Base-by-base conservation (phyloP, 2,113 vertebrate species). In the Bothrops jararaca region DNA sequence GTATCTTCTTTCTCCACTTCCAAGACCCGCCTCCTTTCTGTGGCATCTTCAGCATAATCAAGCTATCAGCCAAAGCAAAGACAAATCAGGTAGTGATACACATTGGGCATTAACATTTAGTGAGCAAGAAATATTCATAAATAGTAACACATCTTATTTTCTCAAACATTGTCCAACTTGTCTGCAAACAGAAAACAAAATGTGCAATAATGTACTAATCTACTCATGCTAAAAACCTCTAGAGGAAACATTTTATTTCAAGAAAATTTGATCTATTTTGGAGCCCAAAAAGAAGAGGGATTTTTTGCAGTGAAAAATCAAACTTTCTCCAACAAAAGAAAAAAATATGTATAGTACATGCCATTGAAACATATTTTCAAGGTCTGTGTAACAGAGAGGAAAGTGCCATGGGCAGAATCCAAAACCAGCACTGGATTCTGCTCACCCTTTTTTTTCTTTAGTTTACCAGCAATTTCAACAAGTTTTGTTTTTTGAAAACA, bases 1-100 rank as follows among this genome's bases (percentile, higher is more conserved):
- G 99, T 99, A 96, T 99, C 99, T 97, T 99, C 99, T 93, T 99
- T 99, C 96, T 99, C 99, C 95, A 99, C 98, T 96, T 99, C 99
- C 94, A 99, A 97, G 86, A 98, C 99, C 94, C 99, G 98, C 91
- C 99, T 98, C 96, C 99, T 98, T 96, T 99, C 99, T 69, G 99
- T 99, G 95, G 99, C 99, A 96, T 99, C 99, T 96, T 99, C 99
- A 0, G 99, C 99, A 93, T 99, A 99, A 96, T 99, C 99, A 18
- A 99, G 97, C 99, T 99, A 95, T 86, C 2, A 56, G 54, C 54
- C 54, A 52, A 85, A 91, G 86, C 29, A 96, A 12, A 94, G n/a
- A 53, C 87, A 11, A 57, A 69, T 93, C 94, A 94, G 52, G 58
- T 6, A 57, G 92, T 94, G 91, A 89, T 10, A 92, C 88, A 96